A percentile compares a stretch with the other conserved stretches of the same genome.
Evolutionary conservation across 2,888 invertebrate species (phyloP).

Genomic region (Matsumyia berberina): DNA sequence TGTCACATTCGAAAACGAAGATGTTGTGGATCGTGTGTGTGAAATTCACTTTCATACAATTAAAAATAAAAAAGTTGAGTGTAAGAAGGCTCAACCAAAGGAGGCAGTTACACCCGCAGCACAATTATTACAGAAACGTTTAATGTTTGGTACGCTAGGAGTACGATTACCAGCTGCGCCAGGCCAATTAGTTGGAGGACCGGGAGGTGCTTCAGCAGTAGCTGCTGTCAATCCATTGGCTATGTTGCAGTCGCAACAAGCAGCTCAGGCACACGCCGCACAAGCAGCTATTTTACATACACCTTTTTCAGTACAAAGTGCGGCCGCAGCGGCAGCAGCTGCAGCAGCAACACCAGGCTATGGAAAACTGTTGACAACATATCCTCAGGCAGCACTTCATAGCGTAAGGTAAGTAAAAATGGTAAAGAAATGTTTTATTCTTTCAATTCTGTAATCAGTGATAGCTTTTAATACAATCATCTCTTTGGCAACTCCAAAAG

Average conservation of each 20-base stretch:
- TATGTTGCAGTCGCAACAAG: conserved; percentile 85
- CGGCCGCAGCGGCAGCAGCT: conserved; percentile 86
- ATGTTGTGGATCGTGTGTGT: conserved; percentile 96
- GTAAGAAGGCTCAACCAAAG: conserved; percentile 96
- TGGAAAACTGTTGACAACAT: conserved; percentile 88
- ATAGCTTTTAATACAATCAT: too few relatives aligned
- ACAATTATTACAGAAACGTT: conserved; percentile 88
- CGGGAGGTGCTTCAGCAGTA: conserved; percentile 83
- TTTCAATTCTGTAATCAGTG: too few relatives aligned
- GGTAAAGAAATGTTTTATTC: too few relatives aligned
- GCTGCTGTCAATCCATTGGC: conserved; percentile 86
- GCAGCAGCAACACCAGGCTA: conserved; percentile 87
- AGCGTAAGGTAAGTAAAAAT: conserved; percentile 83
- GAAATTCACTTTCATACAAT: conserved; percentile 97
- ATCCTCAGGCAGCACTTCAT: conserved; percentile 86
- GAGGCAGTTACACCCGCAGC: conserved; percentile 92
- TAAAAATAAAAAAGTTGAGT: conserved; percentile 95
- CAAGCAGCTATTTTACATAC: conserved; percentile 85
- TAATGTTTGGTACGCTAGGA: conserved; percentile 88
- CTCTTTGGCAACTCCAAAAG: too few relatives aligned
- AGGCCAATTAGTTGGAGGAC: conserved; percentile 84
- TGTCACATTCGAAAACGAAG: conserved; percentile 95
- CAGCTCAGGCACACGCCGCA: conserved; percentile 80
- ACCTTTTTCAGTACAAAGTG: conserved; percentile 86
- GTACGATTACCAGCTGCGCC: conserved; percentile 87